Evolutionary conservation across 2,888 invertebrate species (phyloP).

Genomic region (Parnassius smintheus): DNA sequence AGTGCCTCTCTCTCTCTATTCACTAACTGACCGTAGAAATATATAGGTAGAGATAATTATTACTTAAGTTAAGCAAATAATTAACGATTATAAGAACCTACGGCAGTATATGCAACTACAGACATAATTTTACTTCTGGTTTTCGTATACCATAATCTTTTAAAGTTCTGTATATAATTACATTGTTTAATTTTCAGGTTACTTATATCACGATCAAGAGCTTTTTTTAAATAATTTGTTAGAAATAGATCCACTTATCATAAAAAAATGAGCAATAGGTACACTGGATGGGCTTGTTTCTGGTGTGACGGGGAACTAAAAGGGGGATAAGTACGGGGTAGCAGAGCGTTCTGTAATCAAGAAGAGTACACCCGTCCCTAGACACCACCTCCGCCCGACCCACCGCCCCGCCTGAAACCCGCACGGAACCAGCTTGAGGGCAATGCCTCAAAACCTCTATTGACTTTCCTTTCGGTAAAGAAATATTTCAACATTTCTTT

Average conservation of each 20-base stretch:
- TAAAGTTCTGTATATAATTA: too few species aligned
- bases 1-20: too few species aligned
- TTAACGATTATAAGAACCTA: too few species aligned
- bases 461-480: conserved; percentile 70
- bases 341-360: conserved; percentile 76
- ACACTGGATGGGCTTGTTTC: conserved; percentile 64
- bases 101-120: too few species aligned
- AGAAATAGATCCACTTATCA: background rate
- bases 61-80: too few species aligned
- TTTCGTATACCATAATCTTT: too few species aligned
- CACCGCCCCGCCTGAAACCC: conserved; percentile 46
- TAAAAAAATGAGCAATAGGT: conserved; percentile 32
- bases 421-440: conserved; percentile 62
- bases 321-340: conserved; percentile 43
- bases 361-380: conserved; percentile 79
- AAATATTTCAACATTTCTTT: conserved; percentile 70
- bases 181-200: too few species aligned
- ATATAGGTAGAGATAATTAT: too few species aligned
- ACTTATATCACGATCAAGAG: too few species aligned
- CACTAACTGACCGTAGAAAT: too few species aligned
- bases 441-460: conserved; percentile 77
- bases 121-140: too few species aligned
- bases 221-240: too few species aligned
- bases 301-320: conserved; percentile 48
- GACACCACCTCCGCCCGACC: conserved; percentile 46